Evolutionary conservation across 2,797 vertebrate genomes (phyloP).

Genomic region (Mus minutoides): DNA sequence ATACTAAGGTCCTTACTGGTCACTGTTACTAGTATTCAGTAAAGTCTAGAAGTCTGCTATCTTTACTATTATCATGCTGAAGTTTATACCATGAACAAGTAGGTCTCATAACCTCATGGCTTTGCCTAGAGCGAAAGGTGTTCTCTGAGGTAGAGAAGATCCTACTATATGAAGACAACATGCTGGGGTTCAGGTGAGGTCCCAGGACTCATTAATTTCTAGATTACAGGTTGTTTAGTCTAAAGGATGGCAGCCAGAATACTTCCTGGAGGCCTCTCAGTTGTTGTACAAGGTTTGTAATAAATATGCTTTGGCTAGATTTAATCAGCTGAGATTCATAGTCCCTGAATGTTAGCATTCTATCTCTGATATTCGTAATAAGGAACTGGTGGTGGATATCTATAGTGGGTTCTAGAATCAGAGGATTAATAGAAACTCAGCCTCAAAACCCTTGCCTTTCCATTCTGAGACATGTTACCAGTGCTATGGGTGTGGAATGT

Average conservation of each 20-base stretch:
- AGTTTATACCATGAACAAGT: background rate
- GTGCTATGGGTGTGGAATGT: background rate
- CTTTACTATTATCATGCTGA: background rate
- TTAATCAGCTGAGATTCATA: background rate
- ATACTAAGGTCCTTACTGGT: background rate
- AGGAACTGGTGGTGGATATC: background rate
- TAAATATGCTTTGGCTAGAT: background rate
- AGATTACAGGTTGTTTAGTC: background rate
- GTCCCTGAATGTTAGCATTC: background rate
- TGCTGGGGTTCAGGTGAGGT: background rate
- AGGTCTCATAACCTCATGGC: background rate
- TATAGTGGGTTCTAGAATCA: background rate
- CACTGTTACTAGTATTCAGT: background rate
- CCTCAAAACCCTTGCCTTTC: background rate
- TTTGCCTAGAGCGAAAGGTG: accelerated
- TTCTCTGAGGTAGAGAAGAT: background rate
- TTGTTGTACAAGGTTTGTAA: background rate
- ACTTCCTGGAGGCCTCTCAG: background rate
- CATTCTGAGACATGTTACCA: background rate
- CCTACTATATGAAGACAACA: background rate
- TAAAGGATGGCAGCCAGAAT: background rate
- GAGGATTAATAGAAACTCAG: background rate
- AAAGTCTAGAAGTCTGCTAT: background rate
- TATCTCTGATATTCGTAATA: background rate
- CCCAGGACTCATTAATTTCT: background rate